These are phyloP conservation scores for Chrysotoxum bicinctum DNA, from an alignment of 2,888 invertebrate species.

Conservation along the genomic window DNA sequence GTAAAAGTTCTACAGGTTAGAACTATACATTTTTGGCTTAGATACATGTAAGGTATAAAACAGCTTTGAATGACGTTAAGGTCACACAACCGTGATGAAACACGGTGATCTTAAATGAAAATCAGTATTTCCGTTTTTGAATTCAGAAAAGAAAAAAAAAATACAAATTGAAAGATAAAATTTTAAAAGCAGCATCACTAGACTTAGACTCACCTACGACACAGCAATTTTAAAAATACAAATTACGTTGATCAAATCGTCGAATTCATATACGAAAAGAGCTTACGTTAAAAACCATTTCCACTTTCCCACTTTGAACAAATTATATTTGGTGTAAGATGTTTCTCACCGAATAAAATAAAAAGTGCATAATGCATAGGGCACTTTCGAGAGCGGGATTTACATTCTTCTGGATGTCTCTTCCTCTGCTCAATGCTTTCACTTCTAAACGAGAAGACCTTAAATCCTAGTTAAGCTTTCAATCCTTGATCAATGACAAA, in stretches of 20 bases:
- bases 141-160: too few relatives aligned
- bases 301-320: neutral
- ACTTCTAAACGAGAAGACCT: conserved; percentile 25
- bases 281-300: neutral
- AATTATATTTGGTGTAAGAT: neutral
- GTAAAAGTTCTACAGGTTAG: too few relatives aligned
- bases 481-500: conserved; percentile 58
- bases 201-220: too few relatives aligned
- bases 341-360: neutral
- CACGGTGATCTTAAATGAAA: too few relatives aligned
- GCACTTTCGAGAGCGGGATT: neutral
- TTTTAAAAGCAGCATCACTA: too few relatives aligned
- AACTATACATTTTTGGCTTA: too few relatives aligned
- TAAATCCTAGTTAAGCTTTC: conserved; percentile 58
- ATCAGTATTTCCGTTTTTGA: too few relatives aligned
- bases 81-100: too few relatives aligned
- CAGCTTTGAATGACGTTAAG: too few relatives aligned
- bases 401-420: neutral
- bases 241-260: neutral
- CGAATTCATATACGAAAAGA: neutral
- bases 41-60: too few relatives aligned
- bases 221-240: too few relatives aligned
- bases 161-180: too few relatives aligned
- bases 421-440: neutral
- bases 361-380: neutral